phyloP scores from a whole-genome alignment of 2,888 invertebrate genomes.

The Mantis religiosa region DNA sequence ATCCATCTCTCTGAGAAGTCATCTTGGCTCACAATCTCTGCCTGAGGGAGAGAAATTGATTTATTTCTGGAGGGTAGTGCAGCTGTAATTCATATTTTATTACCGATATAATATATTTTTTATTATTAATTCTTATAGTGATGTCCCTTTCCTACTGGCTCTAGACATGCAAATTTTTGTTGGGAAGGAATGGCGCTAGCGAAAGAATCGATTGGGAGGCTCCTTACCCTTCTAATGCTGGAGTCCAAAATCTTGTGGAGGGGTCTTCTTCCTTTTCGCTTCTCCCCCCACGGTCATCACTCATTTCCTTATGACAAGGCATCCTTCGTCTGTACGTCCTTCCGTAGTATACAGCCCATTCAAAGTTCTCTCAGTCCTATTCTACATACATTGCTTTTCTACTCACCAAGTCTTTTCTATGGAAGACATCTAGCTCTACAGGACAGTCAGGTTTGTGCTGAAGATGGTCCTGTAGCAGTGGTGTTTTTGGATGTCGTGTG shows the following conservation, averaged over 20 bases:
- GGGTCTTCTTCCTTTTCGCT: neutral
- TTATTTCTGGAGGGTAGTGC: neutral
- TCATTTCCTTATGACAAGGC: conserved; percentile 31
- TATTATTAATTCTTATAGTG: neutral
- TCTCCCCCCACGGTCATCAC: conserved; percentile 27
- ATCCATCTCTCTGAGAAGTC: neutral
- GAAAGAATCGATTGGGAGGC: neutral
- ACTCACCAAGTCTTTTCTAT: neutral
- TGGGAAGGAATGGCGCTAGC: neutral
- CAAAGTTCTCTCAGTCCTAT: neutral
- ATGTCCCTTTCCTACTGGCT: neutral
- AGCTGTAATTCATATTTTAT: conserved; percentile 1
- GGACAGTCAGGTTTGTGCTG: too few relatives aligned
- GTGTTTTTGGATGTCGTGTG: too few relatives aligned
- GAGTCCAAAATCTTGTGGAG: conserved; percentile 8
- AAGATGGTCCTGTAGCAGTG: too few relatives aligned
- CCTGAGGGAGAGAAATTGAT: neutral
- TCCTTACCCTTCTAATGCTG: neutral
- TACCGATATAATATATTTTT: neutral
- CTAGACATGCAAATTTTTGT: conserved; percentile 20
- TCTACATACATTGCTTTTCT: neutral
- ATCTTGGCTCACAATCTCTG: neutral
- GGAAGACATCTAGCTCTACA: neutral
- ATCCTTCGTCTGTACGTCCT: neutral
- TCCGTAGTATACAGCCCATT: neutral